Evolutionary conservation across 2,113 vertebrate genomes (phyloP), one percentile per base, ranked within the genome.

Genomic region (Ptychochromis oligacanthus): DNA sequence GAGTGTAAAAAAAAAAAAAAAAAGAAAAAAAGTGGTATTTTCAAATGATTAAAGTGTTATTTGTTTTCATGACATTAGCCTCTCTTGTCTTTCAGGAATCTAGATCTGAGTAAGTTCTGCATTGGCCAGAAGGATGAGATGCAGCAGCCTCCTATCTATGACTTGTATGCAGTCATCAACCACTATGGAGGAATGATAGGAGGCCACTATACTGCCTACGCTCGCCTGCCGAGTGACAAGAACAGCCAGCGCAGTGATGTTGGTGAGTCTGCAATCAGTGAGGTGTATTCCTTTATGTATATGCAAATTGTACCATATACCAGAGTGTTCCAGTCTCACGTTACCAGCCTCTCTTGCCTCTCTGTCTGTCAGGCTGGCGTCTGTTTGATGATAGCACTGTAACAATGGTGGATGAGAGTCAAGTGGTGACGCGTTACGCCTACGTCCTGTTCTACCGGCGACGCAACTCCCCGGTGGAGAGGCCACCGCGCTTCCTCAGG

Each of bases 121-220:
- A 99, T 99, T 0, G 98, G 98, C 74, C 97, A 98, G 93, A 99
- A 99, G 87, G 98, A 98, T 1, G 97, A 99, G 83, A 95, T 97
- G 92, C 98, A 98, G 80, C 96, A 99, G 59, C 96, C 97, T 7
- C 98, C 98, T 1, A 95, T 97, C 86, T 99, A 99, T 1, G 98
- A 99, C 92, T 92, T 99, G 12, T 99, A 99, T 0, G 98, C 97
- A 1, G 98, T 99, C 88, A 99, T 99, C 87, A 99, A 99, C 92
- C 98, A 99, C 94, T 99, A 99, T 0, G 98, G 98, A 8, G 98
- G 98, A 61, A 99, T 99, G 98, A 99, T 99, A 0, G 98, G 98
- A 4, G 98, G 98, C n/a, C 98, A 99, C 91, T 99, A 99, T 90
- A 99, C 98, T 0, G 98, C 98, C 0, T 99, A 97, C 0, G 97